Evolutionary conservation across 2,888 invertebrate genomes (phyloP), one percentile per base, ranked within the genome.

Genomic region (Athalia circularis): DNA sequence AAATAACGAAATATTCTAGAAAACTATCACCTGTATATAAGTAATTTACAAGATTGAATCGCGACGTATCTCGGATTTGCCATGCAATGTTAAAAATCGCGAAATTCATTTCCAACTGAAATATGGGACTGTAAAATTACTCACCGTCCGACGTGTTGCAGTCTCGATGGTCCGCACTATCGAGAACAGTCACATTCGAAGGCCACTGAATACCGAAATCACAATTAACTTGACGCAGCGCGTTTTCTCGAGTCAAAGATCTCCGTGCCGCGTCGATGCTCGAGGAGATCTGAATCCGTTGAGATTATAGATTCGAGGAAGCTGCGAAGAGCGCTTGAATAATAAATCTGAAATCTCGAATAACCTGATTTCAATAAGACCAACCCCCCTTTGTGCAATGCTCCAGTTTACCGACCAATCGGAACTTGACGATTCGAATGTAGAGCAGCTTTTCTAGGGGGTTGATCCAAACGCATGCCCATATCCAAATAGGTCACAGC

Each of bases 401-500:
- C 86, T 89, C 89, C 81, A 88, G 83, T 88, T 86, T 86, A 84
- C 80, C 83, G 82, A 80, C 87, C 88, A 86, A 87, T 87, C 80
- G 80, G 83, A 81, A 72, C 72, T 29, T 4, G 61, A 13, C 62
- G 45, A 57, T 59, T 57, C 72, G 57, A 72, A 62, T 64, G 59
- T 50, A 5, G 75, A 75, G 61, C 48, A 75, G 50, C 48, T 75
- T 62, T 64, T 43, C 61, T 48, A 52, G 62, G 75, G 75, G 75
- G 75, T 75, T 64, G 72, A 59, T 43, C 68, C 5, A 61, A 7
- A 47, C 57, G 47, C 72, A 72, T 59, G 57, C 72, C 72, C 72
- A 59, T n/a, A n/a, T 72, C 47, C 47, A 13, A 72, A 13, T n/a
- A 13, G 47, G 43, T 59, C 29, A 54, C 68, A 8, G 52, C 68